Conservation (phyloP, 2,797 vertebrate genomes). For the Steatocranus sp. region DNA sequence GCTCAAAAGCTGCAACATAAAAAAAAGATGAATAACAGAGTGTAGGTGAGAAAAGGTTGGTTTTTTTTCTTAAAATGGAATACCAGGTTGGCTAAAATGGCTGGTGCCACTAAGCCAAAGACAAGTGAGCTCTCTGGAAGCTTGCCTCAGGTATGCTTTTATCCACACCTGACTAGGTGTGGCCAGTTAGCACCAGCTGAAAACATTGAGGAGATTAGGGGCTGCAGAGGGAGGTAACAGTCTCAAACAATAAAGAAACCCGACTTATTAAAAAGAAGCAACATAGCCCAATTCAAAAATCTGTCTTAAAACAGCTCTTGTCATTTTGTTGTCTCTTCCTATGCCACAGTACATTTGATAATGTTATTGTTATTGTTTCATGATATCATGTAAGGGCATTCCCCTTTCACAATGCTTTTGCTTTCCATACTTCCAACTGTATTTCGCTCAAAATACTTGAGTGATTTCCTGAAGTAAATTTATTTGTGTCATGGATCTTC, state of each 20-base stretch:
- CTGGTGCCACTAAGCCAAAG: rapidly evolving
- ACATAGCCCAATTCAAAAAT: background rate
- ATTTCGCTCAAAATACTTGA: background rate
- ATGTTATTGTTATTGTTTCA: background rate
- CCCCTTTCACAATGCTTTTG: background rate
- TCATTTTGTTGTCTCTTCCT: background rate
- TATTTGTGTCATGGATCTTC: background rate
- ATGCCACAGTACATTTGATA: background rate
- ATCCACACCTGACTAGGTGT: background rate
- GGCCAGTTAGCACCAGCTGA: background rate
- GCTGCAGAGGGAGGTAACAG: background rate
- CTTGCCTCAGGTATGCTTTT: background rate
- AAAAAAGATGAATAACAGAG: background rate
- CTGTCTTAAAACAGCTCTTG: background rate
- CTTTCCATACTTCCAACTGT: background rate
- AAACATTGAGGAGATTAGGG: background rate
- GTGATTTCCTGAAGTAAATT: background rate
- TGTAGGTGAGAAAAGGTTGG: rapidly evolving
- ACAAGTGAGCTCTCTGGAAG: background rate
- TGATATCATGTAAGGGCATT: background rate
- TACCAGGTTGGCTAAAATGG: background rate
- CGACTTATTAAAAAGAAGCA: background rate
- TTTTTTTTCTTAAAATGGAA: background rate
- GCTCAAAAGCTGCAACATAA: rapidly evolving
- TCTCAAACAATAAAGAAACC: background rate